Conservation (phyloP, 2,797 vertebrate species). For the Picus viridis region DNA sequence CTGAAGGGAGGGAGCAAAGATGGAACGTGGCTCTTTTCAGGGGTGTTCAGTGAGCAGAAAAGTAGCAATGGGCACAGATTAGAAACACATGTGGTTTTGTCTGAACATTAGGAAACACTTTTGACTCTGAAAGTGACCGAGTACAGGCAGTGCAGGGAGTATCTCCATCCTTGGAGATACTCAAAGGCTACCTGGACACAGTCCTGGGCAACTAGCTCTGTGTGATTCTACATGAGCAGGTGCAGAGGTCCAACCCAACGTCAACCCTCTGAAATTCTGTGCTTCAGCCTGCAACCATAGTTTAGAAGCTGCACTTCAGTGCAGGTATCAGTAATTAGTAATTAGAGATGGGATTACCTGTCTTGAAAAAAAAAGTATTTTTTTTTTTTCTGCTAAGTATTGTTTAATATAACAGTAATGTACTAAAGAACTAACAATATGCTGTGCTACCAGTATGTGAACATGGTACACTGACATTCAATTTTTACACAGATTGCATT, state of each 20-base stretch:
- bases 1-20: neutral
- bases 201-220: neutral
- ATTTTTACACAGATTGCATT: neutral
- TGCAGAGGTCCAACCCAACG: neutral
- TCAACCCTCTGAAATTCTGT: neutral
- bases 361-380: neutral
- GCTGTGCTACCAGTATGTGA: neutral
- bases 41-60: neutral
- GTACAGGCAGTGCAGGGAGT: neutral
- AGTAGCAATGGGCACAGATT: neutral
- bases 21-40: neutral
- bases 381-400: neutral
- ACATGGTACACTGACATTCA: neutral
- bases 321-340: neutral
- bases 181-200: neutral
- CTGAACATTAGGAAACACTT: neutral
- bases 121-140: neutral
- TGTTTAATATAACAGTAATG: neutral
- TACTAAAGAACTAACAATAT: neutral
- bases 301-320: neutral
- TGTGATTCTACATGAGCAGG: neutral
- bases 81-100: neutral
- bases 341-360: neutral
- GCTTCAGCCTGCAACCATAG: neutral
- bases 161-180: neutral